Percentiles rank a stretch among this genome's conserved stretches.
phyloP scores from a whole-genome alignment of 2,797 vertebrate genomes.

The Avahi laniger region DNA sequence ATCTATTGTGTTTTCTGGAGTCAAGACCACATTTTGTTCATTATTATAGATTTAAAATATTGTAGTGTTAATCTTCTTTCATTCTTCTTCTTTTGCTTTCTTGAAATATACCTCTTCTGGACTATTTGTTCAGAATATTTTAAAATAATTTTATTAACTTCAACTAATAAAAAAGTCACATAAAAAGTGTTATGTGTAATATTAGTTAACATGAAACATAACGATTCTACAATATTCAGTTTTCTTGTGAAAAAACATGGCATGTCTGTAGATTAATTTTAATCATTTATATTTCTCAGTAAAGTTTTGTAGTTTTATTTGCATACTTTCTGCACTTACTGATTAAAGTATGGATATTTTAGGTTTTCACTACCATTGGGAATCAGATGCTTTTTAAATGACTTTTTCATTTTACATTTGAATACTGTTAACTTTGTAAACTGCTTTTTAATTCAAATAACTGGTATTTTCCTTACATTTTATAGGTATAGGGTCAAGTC shows the following conservation, averaged over 20 bases:
- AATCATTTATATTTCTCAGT: not conserved
- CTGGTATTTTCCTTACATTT: not conserved
- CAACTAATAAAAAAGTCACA: not conserved
- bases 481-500: not conserved
- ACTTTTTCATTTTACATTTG: not conserved
- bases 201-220: not conserved
- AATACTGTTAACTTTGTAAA: not conserved
- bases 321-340: not conserved
- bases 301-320: not conserved
- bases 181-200: not conserved
- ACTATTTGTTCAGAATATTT: not conserved
- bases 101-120: not conserved
- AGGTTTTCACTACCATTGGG: not conserved
- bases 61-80: not conserved
- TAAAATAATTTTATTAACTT: not conserved
- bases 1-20: not conserved
- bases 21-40: not conserved
- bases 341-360: not conserved
- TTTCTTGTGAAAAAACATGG: not conserved
- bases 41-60: not conserved
- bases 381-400: not conserved
- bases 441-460: not conserved
- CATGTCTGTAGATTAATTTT: not conserved
- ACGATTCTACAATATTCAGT: not conserved
- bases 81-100: not conserved